Conservation (phyloP, 2,888 invertebrate genomes). For the Drosophila paramelanica region DNA sequence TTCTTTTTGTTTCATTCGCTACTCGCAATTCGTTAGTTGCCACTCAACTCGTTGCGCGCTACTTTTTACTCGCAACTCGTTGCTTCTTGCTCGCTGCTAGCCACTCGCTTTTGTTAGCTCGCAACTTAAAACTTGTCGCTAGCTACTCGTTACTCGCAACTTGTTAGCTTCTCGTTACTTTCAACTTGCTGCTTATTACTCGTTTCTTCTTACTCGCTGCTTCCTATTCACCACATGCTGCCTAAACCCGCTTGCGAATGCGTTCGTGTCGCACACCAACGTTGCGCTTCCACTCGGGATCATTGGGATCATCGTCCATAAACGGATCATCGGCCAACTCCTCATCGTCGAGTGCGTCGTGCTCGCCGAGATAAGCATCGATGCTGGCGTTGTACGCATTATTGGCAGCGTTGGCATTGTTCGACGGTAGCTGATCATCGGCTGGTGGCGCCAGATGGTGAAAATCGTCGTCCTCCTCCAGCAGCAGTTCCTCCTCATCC, state of each 20-base stretch:
- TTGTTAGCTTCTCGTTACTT: background rate
- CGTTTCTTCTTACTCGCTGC: background rate
- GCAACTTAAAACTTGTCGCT: no score
- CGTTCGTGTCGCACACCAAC: constrained; percentile 56
- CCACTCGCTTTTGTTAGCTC: no score
- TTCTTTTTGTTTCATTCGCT: background rate
- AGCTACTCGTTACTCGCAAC: background rate
- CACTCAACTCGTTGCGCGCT: background rate
- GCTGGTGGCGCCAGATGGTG: constrained; percentile 78
- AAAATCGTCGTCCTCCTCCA: constrained; percentile 69
- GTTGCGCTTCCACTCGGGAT: constrained; percentile 90
- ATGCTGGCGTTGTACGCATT: constrained; percentile 67
- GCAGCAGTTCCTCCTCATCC: constrained; percentile 47
- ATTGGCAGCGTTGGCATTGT: constrained; percentile 34
- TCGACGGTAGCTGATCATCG: constrained; percentile 51
- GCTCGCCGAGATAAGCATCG: constrained; percentile 69
- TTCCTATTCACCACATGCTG: background rate
- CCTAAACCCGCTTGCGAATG: constrained; percentile 59
- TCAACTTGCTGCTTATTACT: background rate
- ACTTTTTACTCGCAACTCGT: no score
- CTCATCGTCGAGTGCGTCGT: constrained; percentile 66
- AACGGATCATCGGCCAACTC: constrained; percentile 84
- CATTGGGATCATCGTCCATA: constrained; percentile 93
- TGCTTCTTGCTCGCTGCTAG: no score
- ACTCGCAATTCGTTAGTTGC: no score